phyloP scores from a whole-genome alignment of 2,797 vertebrate genomes.

The Sphaeramia orbicularis region DNA sequence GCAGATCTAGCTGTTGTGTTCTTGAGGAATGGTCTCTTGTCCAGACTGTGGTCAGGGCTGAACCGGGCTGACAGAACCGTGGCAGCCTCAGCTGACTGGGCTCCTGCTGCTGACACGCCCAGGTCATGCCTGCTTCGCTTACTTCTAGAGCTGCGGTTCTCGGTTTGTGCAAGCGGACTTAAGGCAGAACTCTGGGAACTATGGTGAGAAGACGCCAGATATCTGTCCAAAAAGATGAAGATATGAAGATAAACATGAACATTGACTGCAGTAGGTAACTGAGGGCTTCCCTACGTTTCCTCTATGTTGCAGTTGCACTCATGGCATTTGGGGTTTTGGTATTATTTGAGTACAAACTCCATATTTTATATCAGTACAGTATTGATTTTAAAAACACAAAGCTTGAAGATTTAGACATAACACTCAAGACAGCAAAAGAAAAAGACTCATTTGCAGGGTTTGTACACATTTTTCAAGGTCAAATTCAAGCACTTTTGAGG shows the following conservation, averaged over 20 bases:
- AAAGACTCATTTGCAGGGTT: no score
- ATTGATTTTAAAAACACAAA: no score
- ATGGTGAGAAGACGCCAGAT: conserved; percentile 36
- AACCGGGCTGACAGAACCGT: conserved; percentile 40
- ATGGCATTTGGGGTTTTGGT: no score
- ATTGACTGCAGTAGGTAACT: no score
- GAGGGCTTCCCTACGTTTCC: no score
- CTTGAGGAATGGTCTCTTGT: conserved; percentile 79
- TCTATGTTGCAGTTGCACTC: no score
- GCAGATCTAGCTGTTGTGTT: conserved; percentile 34
- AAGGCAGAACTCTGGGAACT: conserved; percentile 75
- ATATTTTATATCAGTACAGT: no score
- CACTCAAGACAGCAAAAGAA: no score
- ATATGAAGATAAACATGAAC: background rate
- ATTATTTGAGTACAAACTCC: no score
- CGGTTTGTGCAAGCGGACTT: conserved; percentile 81
- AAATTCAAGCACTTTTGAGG: no score
- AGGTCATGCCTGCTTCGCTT: conserved; percentile 28
- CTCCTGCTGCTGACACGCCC: background rate
- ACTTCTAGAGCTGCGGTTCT: conserved; percentile 78
- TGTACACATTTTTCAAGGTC: no score
- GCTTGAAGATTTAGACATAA: no score
- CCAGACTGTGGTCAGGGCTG: conserved; percentile 27
- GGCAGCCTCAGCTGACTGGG: conserved; percentile 14
- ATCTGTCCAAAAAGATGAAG: conserved; percentile 34